Evolutionary conservation across 2,113 vertebrate genomes (phyloP).

Genomic region (Triplophysa dalaica): DNA sequence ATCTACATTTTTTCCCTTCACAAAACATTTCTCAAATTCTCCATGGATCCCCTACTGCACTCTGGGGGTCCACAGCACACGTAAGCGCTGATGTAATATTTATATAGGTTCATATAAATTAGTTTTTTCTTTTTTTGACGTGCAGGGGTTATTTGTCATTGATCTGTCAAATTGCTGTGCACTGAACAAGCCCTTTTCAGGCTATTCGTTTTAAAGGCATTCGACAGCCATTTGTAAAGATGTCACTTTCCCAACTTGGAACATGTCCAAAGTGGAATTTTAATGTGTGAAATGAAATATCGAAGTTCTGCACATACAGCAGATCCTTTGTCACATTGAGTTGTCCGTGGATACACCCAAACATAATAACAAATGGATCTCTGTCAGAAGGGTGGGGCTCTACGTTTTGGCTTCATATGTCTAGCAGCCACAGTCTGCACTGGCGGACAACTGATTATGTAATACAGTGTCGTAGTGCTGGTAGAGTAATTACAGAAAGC

Average conservation of each 20-base stretch:
- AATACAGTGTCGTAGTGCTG: slow-evolving; percentile 30
- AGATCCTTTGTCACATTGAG: slow-evolving; percentile 15
- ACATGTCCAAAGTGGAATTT: slow-evolving; percentile 4
- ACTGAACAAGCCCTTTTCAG: neutral
- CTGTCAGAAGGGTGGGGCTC: slow-evolving; percentile 35
- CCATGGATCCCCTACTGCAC: too few relatives aligned
- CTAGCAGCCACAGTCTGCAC: slow-evolving; percentile 34
- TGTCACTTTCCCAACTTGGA: slow-evolving; percentile 21
- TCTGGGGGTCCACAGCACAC: too few relatives aligned
- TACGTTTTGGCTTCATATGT: slow-evolving; percentile 32
- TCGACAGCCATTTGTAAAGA: slow-evolving; percentile 8
- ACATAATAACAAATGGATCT: slow-evolving; percentile 35
- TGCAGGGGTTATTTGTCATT: slow-evolving; percentile 10
- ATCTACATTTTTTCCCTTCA: too few relatives aligned
- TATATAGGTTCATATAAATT: neutral
- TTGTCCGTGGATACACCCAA: slow-evolving; percentile 32
- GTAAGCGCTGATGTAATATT: neutral
- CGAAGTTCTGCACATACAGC: slow-evolving; percentile 7
- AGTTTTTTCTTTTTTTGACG: neutral
- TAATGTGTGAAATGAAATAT: neutral
- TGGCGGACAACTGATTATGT: slow-evolving; percentile 28
- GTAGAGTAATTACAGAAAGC: slow-evolving; percentile 2
- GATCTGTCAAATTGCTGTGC: neutral
- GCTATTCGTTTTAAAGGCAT: neutral
- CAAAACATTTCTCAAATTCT: too few relatives aligned